These are phyloP conservation scores for Remorina albescens DNA, from an alignment of 2,797 vertebrate genomes.

Conservation along the genomic window DNA sequence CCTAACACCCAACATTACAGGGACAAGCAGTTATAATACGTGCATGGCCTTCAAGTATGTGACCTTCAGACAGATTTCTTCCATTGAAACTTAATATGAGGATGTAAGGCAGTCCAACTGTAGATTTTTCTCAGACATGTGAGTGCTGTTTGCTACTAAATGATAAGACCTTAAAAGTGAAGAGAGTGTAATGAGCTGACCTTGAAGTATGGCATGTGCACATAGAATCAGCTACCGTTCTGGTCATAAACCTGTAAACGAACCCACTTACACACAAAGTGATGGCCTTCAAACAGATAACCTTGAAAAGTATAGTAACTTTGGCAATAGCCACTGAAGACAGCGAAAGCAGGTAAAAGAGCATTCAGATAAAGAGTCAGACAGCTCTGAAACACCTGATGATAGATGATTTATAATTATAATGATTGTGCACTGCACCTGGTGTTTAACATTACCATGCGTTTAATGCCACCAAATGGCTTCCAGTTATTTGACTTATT, in stretches of 20 bases:
- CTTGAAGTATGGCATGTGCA: slow-evolving; percentile 46
- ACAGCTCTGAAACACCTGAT: neutral
- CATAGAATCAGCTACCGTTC: slow-evolving; percentile 51
- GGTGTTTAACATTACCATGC: neutral
- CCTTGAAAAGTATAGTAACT: slow-evolving; percentile 54
- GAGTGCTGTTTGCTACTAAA: slow-evolving; percentile 2
- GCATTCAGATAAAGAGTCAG: slow-evolving; percentile 23
- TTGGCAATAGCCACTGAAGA: slow-evolving; percentile 35
- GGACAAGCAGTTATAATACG: neutral
- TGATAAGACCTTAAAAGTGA: slow-evolving; percentile 30
- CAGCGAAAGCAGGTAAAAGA: slow-evolving; percentile 21
- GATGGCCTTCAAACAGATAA: slow-evolving; percentile 48
- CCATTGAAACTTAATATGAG: neutral
- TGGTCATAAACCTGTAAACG: slow-evolving; percentile 38
- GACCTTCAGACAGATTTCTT: slow-evolving; percentile 38
- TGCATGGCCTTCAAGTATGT: neutral
- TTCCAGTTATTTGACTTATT: neutral
- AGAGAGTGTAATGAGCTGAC: slow-evolving; percentile 26
- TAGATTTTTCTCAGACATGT: slow-evolving; percentile 7
- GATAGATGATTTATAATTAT: neutral
- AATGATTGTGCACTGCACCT: neutral
- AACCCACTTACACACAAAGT: neutral
- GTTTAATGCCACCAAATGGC: neutral
- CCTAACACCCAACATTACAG: neutral
- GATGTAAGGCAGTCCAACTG: neutral